These are phyloP conservation scores for Lochmaea crataegi DNA, from an alignment of 2,888 invertebrate species.

Conservation along the genomic window DNA sequence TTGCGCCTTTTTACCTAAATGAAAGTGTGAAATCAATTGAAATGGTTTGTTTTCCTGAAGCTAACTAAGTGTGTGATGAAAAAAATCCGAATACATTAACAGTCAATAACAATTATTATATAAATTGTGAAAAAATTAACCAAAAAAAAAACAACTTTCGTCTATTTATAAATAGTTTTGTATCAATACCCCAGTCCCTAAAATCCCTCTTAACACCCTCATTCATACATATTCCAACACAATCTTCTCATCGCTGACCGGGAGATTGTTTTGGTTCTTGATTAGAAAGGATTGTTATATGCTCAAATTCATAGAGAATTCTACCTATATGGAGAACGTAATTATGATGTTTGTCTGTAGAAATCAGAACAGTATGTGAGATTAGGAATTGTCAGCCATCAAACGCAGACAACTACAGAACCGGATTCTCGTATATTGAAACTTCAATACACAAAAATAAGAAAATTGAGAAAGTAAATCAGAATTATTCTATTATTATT, in stretches of 20 bases:
- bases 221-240: background rate
- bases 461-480: background rate
- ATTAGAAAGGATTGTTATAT: slow-evolving; percentile 38
- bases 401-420: slow-evolving; percentile 46
- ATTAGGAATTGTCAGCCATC: slow-evolving; percentile 53
- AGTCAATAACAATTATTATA: background rate
- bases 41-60: slow-evolving; percentile 37
- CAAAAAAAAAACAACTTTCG: background rate
- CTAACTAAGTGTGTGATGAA: background rate
- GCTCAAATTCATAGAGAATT: slow-evolving; percentile 33
- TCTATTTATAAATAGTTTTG: background rate
- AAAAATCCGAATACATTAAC: background rate
- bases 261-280: slow-evolving; percentile 21
- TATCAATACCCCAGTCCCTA: background rate
- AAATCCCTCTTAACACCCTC: background rate
- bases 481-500: no score
- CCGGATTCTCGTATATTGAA: background rate
- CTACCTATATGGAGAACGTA: slow-evolving; percentile 48
- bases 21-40: slow-evolving; percentile 45
- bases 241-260: background rate
- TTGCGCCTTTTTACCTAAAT: slow-evolving; percentile 48
- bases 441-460: background rate
- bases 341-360: slow-evolving; percentile 53
- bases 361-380: slow-evolving; percentile 52
- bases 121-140: no score